Conservation (phyloP, 1,140 invertebrate species). For the Wasmannia auropunctata region DNA sequence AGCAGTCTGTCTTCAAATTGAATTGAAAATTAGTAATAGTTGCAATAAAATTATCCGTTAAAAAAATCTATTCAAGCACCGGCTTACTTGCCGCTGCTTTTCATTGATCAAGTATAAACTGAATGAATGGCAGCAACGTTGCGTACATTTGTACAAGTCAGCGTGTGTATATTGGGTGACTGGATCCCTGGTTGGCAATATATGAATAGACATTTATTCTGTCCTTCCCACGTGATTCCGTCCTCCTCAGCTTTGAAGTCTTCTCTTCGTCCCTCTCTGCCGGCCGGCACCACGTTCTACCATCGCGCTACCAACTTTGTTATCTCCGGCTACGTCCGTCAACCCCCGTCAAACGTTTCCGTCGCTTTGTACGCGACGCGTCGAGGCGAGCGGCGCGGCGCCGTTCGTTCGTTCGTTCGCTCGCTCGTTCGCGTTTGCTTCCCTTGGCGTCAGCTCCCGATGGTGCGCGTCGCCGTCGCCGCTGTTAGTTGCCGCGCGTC, state of each 20-base stretch:
- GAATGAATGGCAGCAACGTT: background rate
- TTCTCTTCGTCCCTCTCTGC: constrained; percentile 1
- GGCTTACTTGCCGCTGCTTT: background rate
- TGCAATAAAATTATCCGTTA: background rate
- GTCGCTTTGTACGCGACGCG: constrained; percentile 72
- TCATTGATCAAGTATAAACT: background rate
- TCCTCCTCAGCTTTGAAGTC: constrained; percentile 15
- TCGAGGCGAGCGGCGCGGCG: constrained; percentile 41
- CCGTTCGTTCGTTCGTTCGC: constrained; percentile 17
- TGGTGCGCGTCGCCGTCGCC: constrained; percentile 30
- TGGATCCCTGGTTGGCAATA: background rate
- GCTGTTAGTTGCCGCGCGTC: constrained; percentile 12
- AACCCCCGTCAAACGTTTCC: constrained; percentile 80
- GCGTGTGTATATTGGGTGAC: background rate
- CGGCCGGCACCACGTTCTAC: constrained; percentile 3
- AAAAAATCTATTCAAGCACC: background rate
- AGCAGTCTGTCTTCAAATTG: background rate
- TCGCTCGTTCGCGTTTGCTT: constrained; percentile 4
- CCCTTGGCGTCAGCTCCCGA: constrained; percentile 26
- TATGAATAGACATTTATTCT: constrained; percentile 8
- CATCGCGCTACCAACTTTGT: constrained; percentile 67
- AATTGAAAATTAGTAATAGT: background rate
- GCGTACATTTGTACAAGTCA: constrained; percentile 17
- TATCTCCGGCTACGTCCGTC: constrained; percentile 78
- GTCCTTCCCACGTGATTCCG: background rate